Evolutionary conservation across 2,113 vertebrate species (phyloP).

Genomic region (Eulemur macaco): DNA sequence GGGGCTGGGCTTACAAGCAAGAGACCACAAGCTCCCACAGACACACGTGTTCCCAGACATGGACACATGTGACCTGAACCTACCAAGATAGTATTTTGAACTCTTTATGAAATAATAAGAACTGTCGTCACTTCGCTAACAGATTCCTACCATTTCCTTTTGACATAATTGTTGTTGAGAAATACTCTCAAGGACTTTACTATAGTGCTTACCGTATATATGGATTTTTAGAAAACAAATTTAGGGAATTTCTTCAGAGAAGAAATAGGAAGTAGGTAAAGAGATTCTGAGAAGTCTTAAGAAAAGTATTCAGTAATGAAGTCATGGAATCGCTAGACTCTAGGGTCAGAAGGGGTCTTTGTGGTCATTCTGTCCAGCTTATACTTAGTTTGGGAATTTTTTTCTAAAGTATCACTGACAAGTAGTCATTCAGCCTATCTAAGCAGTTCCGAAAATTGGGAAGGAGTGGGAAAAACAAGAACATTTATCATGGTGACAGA

Average conservation of each 20-base stretch:
- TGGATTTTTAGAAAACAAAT: background rate
- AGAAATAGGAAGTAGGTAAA: background rate
- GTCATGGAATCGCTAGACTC: background rate
- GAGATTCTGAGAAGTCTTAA: conserved; percentile 9
- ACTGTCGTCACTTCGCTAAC: background rate
- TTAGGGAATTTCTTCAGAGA: background rate
- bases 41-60: background rate
- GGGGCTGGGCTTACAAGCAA: background rate
- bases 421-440: background rate
- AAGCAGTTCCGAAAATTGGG: background rate
- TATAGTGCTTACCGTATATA: background rate
- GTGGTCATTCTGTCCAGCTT: background rate
- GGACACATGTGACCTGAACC: background rate
- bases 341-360: background rate
- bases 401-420: background rate
- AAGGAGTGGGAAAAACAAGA: background rate
- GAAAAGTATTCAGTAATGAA: background rate
- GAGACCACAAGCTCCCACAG: background rate
- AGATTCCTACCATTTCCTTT: background rate
- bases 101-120: background rate
- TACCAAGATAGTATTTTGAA: background rate
- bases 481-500: background rate
- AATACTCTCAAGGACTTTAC: background rate
- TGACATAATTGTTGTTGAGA: conserved; percentile 25
- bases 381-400: background rate